These are phyloP conservation scores for Alitta virens DNA, from an alignment of 2,888 invertebrate genomes.

Conservation along the genomic window DNA sequence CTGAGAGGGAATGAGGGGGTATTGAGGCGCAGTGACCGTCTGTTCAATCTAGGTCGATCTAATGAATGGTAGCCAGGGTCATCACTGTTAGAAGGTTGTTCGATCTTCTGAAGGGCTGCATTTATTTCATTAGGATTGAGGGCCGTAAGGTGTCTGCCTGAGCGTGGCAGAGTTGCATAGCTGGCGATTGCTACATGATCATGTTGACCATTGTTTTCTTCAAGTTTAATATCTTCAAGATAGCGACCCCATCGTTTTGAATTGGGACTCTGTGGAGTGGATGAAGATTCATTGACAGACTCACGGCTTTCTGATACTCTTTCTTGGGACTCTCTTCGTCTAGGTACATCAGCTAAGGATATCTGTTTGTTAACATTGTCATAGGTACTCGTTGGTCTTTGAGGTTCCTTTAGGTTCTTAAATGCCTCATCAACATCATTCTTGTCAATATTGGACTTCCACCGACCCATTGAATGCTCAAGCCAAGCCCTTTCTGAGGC, in stretches of 20 bases:
- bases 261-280: conserved; percentile 13
- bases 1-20: conserved; percentile 8
- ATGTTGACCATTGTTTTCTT: neutral
- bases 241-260: conserved; percentile 23
- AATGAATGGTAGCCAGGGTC: conserved; percentile 15
- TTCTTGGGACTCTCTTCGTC: too few species aligned
- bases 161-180: neutral
- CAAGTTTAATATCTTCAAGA: conserved; percentile 2
- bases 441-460: conserved; percentile 23
- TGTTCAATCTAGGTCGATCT: conserved; percentile 2
- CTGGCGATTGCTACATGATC: neutral
- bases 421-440: conserved; percentile 18
- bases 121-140: neutral
- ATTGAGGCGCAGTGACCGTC: conserved; percentile 8
- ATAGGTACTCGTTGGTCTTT: conserved; percentile 31
- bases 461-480: conserved; percentile 18
- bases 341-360: too few species aligned
- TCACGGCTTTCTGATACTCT: neutral
- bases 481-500: conserved; percentile 22
- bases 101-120: neutral
- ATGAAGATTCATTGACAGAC: neutral
- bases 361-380: conserved; percentile 39
- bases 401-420: conserved; percentile 1
- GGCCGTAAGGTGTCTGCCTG: neutral
- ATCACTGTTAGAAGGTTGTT: neutral